Evolutionary conservation across 1,140 invertebrate genomes (phyloP).

Genomic region (Drosophila orena): DNA sequence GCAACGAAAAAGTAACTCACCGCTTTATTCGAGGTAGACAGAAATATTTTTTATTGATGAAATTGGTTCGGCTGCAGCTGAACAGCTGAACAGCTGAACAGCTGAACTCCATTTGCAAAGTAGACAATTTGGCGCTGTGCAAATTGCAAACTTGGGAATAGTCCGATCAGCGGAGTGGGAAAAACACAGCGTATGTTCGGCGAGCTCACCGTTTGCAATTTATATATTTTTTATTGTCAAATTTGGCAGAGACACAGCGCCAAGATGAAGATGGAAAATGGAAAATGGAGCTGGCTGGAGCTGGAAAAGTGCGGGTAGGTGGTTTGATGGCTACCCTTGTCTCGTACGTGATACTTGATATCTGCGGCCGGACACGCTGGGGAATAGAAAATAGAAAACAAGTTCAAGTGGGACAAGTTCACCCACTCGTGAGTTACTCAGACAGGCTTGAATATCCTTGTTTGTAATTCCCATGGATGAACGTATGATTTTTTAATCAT

Average conservation of each 20-base stretch:
- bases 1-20: slow-evolving; percentile 2
- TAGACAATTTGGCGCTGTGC: slow-evolving; percentile 66
- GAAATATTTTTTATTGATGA: slow-evolving; percentile 80
- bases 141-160: slow-evolving; percentile 75
- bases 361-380: slow-evolving; percentile 64
- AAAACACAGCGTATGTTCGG: slow-evolving; percentile 11
- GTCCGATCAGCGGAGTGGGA: slow-evolving; percentile 12
- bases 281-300: background rate
- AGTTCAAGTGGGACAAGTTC: slow-evolving; percentile 2
- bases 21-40: slow-evolving; percentile 43
- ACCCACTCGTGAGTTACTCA: slow-evolving; percentile 62
- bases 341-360: slow-evolving; percentile 78
- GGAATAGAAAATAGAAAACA: slow-evolving; percentile 58
- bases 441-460: slow-evolving; percentile 28
- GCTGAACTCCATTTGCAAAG: slow-evolving; percentile 74
- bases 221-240: slow-evolving; percentile 80
- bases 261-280: slow-evolving; percentile 42
- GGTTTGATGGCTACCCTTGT: slow-evolving; percentile 57
- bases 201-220: slow-evolving; percentile 27
- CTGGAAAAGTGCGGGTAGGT: background rate
- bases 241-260: slow-evolving; percentile 56
- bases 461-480: slow-evolving; percentile 8
- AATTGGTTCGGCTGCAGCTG: slow-evolving; percentile 65
- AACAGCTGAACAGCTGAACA: slow-evolving; percentile 34
- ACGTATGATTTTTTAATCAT: slow-evolving; percentile 31